phyloP scores from a whole-genome alignment of 2,113 vertebrate species.

The Thunnus thynnus region DNA sequence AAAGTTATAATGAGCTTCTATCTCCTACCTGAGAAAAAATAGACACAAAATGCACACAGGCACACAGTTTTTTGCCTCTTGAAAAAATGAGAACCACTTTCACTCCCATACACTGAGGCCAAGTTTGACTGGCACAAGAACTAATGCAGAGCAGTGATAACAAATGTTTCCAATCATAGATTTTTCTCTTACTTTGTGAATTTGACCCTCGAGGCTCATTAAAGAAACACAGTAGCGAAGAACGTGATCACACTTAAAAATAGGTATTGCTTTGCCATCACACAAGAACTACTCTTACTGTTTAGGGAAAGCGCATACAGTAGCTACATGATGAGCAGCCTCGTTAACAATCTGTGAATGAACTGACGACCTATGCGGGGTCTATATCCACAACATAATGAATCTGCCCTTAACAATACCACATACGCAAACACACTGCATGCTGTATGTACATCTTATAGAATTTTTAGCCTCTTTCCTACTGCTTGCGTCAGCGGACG shows the following conservation, averaged over 20 bases:
- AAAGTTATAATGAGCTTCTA: constrained; percentile 13
- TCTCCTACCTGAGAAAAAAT: neutral
- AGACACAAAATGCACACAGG: neutral
- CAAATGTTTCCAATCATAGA: constrained; percentile 67
- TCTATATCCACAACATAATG: constrained; percentile 17
- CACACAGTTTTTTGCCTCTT: neutral
- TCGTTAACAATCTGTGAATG: constrained; percentile 51
- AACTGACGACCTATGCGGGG: constrained; percentile 21
- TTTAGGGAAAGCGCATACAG: constrained; percentile 15
- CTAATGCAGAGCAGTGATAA: constrained; percentile 56
- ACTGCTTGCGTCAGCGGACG: constrained; percentile 39
- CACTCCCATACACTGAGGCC: neutral
- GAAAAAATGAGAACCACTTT: constrained; percentile 2
- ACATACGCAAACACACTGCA: constrained; percentile 6
- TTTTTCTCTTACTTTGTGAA: constrained; percentile 60
- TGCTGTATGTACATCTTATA: neutral
- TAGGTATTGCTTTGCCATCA: constrained; percentile 34
- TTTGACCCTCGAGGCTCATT: constrained; percentile 73
- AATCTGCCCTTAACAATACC: constrained; percentile 22
- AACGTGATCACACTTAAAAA: constrained; percentile 47
- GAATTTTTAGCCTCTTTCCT: constrained; percentile 4
- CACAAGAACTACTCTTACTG: constrained; percentile 3
- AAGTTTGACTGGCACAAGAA: constrained; percentile 55
- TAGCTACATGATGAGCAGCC: constrained; percentile 37
- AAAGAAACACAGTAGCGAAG: constrained; percentile 50